phyloP scores from a whole-genome alignment of 2,797 vertebrate species.

The Enoplosus armatus region DNA sequence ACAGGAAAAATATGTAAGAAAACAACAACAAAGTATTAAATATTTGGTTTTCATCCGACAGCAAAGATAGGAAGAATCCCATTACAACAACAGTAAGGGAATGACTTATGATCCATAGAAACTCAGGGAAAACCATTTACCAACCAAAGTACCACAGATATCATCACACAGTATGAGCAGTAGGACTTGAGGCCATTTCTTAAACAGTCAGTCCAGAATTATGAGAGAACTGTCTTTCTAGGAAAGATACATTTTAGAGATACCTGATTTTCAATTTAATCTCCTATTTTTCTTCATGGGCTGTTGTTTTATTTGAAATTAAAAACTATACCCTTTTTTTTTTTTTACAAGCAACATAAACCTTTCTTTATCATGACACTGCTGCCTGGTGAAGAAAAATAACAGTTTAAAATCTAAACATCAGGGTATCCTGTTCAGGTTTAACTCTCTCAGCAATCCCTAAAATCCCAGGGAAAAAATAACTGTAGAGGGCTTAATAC shows the following conservation, averaged over 20 bases:
- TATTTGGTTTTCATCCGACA: conserved; percentile 66
- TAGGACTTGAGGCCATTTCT: conserved; percentile 8
- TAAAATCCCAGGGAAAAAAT: conserved; percentile 48
- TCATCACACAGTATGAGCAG: conserved; percentile 8
- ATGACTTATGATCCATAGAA: conserved; percentile 14
- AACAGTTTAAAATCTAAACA: conserved; percentile 29
- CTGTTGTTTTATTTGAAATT: neutral
- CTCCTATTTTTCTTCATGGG: conserved; percentile 39
- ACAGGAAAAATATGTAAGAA: too few relatives aligned
- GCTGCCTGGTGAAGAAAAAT: conserved; percentile 36
- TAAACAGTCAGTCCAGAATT: conserved; percentile 1
- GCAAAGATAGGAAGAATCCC: conserved; percentile 33
- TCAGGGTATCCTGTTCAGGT: conserved; percentile 19
- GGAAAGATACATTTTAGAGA: conserved; percentile 13
- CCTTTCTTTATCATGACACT: conserved; percentile 10
- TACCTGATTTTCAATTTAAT: conserved; percentile 13
- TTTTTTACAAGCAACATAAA: conserved; percentile 1
- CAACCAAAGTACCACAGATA: conserved; percentile 25
- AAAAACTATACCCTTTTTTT: too few relatives aligned
- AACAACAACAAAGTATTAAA: neutral
- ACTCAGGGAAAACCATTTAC: conserved; percentile 36
- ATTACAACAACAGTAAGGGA: conserved; percentile 32
- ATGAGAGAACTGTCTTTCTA: neutral
- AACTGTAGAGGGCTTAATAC: conserved; percentile 40
- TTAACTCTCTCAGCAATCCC: conserved; percentile 15